A percentile compares a stretch with the other conserved stretches of the same genome.
Conservation (phyloP, 2,888 invertebrate genomes). For the Amphiduros pacificus region DNA sequence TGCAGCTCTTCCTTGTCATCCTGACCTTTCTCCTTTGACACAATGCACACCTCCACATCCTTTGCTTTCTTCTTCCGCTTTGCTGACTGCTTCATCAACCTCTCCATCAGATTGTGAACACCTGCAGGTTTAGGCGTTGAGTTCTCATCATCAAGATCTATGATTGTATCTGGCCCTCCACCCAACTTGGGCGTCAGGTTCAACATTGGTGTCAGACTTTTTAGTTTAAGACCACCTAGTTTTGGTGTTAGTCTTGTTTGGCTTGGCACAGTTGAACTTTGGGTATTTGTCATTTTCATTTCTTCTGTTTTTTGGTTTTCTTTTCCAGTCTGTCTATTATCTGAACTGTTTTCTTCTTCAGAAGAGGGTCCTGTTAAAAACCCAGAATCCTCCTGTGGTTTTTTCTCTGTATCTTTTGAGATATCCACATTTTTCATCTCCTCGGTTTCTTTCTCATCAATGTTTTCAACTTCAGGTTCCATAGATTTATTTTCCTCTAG, state of each 20-base stretch:
- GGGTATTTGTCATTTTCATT: not conserved
- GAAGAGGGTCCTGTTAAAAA: constrained; percentile 11
- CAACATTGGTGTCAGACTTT: too few species aligned
- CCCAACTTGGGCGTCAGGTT: constrained; percentile 66
- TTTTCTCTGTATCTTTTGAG: not conserved
- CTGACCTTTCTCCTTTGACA: constrained; percentile 15
- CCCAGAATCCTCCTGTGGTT: constrained; percentile 17
- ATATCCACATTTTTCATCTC: not conserved
- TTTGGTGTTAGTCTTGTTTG: constrained; percentile 16
- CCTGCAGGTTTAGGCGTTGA: constrained; percentile 58
- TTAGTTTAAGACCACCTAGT: constrained; percentile 30
- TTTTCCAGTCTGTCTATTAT: not conserved
- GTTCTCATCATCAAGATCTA: constrained; percentile 67
- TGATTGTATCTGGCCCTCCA: constrained; percentile 65
- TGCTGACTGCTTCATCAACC: constrained; percentile 71
- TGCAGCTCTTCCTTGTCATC: constrained; percentile 51
- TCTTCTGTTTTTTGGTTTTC: not conserved
- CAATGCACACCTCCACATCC: constrained; percentile 62
- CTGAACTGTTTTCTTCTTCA: constrained; percentile 21
- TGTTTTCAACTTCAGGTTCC: not conserved
- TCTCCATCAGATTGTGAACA: constrained; percentile 70
- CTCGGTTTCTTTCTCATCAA: not conserved
- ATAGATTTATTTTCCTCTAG: too few species aligned
- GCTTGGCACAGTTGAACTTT: not conserved
- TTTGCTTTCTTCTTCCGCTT: constrained; percentile 41